A percentile compares a stretch with the other conserved stretches of the same genome.
Evolutionary conservation across 2,113 vertebrate species (phyloP).

Genomic region (Oceanites oceanicus): DNA sequence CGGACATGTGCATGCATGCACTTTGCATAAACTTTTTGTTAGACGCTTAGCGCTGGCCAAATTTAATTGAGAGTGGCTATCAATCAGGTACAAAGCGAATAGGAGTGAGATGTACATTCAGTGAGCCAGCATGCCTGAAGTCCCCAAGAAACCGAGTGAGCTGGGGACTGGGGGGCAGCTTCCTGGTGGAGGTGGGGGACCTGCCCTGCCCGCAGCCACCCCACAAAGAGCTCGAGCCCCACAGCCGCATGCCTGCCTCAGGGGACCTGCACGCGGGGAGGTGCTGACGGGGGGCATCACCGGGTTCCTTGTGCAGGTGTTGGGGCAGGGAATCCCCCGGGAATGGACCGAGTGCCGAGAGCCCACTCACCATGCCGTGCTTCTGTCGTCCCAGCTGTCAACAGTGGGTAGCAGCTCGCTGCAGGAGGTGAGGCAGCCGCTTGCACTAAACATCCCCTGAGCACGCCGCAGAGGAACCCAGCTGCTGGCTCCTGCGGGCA

Average conservation of each 20-base stretch:
- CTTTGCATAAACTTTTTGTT: neutral
- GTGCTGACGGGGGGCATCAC: neutral
- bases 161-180: neutral
- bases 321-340: neutral
- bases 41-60: rapidly evolving
- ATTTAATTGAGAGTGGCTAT: neutral
- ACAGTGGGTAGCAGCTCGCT: rapidly evolving
- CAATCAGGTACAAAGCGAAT: neutral
- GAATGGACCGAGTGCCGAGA: rapidly evolving
- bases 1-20: rapidly evolving
- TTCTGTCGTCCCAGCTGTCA: neutral
- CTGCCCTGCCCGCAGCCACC: neutral
- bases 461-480: rapidly evolving
- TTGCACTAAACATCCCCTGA: neutral
- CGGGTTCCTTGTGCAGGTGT: rapidly evolving
- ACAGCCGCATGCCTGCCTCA: rapidly evolving
- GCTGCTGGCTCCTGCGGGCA: rapidly evolving
- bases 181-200: neutral
- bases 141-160: rapidly evolving
- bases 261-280: rapidly evolving
- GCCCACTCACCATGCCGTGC: neutral
- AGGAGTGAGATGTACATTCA: neutral
- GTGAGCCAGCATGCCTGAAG: rapidly evolving
- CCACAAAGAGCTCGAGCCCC: rapidly evolving
- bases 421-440: rapidly evolving